These are phyloP conservation scores for Aldabrachelys gigantea DNA, from an alignment of 2,113 vertebrate genomes.

Conservation along the genomic window DNA sequence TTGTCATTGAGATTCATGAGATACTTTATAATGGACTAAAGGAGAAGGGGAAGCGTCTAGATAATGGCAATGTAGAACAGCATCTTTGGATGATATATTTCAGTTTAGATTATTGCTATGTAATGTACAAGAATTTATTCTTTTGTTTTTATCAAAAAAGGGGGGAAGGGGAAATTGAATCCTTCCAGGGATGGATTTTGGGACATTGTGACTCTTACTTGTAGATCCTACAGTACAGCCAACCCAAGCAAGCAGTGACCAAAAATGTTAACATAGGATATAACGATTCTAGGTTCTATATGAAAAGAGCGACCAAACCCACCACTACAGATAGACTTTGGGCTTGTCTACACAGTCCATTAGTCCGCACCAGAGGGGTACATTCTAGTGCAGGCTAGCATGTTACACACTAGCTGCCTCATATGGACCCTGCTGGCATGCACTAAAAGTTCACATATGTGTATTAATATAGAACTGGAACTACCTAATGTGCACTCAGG, in stretches of 20 bases:
- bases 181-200: background rate
- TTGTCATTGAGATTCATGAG: background rate
- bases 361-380: background rate
- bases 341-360: background rate
- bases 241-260: fast-evolving
- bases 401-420: background rate
- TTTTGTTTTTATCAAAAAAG: background rate
- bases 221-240: background rate
- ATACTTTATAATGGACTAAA: background rate
- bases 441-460: too few relatives aligned
- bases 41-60: background rate
- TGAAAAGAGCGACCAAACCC: background rate
- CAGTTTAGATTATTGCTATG: background rate
- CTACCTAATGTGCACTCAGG: too few relatives aligned
- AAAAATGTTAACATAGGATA: background rate
- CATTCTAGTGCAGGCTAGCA: background rate
- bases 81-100: background rate
- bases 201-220: fast-evolving
- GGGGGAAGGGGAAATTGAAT: background rate
- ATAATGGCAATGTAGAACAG: background rate
- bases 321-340: background rate
- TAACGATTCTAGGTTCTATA: background rate
- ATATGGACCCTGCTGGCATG: background rate
- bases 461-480: background rate
- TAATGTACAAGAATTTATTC: background rate